Conservation (phyloP, 1,140 invertebrate genomes). For the Macrobrachium rosenbergii region DNA sequence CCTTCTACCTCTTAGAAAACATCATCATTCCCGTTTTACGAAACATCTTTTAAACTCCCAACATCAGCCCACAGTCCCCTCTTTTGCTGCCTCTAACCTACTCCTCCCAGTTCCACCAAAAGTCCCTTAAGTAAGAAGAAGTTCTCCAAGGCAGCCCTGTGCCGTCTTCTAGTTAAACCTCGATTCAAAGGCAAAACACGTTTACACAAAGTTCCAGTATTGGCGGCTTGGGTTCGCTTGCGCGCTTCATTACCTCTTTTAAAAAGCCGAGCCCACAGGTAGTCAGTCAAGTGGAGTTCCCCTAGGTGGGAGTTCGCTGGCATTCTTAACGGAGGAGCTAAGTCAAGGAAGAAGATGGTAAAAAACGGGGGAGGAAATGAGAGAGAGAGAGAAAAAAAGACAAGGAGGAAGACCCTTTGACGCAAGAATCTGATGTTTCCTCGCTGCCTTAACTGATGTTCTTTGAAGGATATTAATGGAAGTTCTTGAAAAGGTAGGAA, state of each 20-base stretch:
- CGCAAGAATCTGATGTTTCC: too few species aligned
- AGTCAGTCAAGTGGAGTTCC: constrained; percentile 48
- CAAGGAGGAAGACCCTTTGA: not conserved
- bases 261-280: constrained; percentile 37
- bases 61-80: not conserved
- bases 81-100: not conserved
- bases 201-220: constrained; percentile 51
- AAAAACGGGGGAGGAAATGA: not conserved
- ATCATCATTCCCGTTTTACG: not conserved
- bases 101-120: not conserved
- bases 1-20: too few species aligned
- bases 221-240: constrained; percentile 34
- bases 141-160: too few species aligned
- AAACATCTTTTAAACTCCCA: not conserved
- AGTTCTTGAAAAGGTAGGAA: too few species aligned
- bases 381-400: not conserved
- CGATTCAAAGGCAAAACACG: constrained; percentile 35
- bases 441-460: too few species aligned
- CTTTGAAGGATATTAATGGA: too few species aligned
- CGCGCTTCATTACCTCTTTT: constrained; percentile 52
- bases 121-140: not conserved
- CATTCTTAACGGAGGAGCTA: not conserved
- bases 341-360: not conserved
- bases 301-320: not conserved
- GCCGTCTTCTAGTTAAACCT: constrained; percentile 3